Evolutionary conservation across 2,888 invertebrate species (phyloP).

Genomic region (Elysia crispata): DNA sequence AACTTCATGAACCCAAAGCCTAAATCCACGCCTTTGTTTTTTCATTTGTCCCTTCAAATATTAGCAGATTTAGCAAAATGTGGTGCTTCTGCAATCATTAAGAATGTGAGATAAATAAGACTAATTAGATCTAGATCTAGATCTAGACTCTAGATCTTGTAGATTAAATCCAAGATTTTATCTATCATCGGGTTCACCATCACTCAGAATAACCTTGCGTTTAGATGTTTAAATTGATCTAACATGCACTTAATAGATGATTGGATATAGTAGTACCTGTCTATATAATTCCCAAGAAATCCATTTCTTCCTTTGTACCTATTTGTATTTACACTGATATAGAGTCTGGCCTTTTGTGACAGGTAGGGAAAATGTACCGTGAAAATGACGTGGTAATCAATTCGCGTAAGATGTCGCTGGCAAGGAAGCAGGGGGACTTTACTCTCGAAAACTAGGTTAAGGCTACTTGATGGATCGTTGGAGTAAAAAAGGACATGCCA

Average conservation of each 20-base stretch:
- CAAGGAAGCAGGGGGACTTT: constrained; percentile 40
- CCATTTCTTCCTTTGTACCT: neutral
- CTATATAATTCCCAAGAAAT: neutral
- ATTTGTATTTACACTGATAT: no score
- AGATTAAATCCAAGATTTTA: neutral
- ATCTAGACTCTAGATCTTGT: neutral
- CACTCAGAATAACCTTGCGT: no score
- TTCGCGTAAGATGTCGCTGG: constrained; percentile 56
- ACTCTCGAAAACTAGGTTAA: no score
- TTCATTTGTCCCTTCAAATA: no score
- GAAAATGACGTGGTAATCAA: constrained; percentile 57
- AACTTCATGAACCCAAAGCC: no score
- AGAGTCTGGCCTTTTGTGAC: no score
- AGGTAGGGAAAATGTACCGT: neutral
- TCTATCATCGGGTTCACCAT: no score
- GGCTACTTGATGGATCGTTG: no score
- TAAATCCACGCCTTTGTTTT: no score
- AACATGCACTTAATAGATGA: neutral
- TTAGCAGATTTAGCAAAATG: no score
- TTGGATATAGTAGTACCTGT: neutral
- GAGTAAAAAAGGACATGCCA: no score
- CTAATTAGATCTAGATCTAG: constrained; percentile 14
- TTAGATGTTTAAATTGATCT: no score
- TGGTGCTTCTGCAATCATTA: neutral
- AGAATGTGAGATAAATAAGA: neutral